Conservation (phyloP, 2,113 vertebrate species). For the Neoarius graeffei region DNA sequence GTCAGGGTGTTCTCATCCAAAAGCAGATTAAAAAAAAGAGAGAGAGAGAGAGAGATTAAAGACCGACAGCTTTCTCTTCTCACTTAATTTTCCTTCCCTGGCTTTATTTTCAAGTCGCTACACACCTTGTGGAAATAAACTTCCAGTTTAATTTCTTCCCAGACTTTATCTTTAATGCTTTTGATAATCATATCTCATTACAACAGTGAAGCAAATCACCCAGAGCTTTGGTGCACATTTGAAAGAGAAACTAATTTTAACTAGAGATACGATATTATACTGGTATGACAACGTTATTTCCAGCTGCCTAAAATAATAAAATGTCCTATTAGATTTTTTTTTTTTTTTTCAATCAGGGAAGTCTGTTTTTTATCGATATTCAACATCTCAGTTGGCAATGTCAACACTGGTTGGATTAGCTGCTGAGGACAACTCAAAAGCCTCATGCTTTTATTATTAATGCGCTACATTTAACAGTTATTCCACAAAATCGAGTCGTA, state of each 20-base stretch:
- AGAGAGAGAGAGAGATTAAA: constrained; percentile 18
- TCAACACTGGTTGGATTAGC: background rate
- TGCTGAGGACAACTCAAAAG: background rate
- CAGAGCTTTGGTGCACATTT: background rate
- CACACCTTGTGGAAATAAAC: constrained; percentile 1
- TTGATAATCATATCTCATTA: constrained; percentile 26
- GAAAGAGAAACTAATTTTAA: background rate
- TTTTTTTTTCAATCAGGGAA: background rate
- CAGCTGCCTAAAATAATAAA: background rate
- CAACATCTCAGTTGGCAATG: background rate
- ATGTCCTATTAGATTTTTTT: background rate
- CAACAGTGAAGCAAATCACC: background rate
- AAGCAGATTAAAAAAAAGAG: background rate
- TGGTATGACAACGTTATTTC: background rate
- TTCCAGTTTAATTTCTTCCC: background rate
- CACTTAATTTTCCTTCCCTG: background rate
- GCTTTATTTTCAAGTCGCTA: background rate
- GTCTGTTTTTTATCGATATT: background rate
- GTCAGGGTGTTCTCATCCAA: background rate
- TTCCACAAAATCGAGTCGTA: too few species aligned
- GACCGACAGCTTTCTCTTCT: background rate
- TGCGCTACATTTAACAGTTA: too few species aligned
- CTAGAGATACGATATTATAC: background rate
- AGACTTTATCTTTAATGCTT: background rate
- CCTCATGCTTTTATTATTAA: too few species aligned